Conservation (phyloP, 2,113 vertebrate species). For the Pontoporia blainvillei region DNA sequence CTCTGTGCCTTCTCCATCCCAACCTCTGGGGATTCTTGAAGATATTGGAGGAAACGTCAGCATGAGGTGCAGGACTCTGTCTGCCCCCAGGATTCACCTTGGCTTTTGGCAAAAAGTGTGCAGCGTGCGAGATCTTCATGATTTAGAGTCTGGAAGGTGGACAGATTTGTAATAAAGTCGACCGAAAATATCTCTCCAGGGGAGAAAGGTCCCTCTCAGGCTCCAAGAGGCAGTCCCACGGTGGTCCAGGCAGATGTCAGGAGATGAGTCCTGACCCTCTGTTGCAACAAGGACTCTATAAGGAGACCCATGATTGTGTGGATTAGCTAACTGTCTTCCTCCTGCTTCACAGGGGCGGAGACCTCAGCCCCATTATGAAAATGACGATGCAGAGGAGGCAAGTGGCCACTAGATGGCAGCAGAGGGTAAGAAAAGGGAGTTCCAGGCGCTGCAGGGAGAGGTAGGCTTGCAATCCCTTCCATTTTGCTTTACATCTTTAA, state of each 20-base stretch:
- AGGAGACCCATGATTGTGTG: neutral
- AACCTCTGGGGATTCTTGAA: neutral
- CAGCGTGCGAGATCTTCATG: neutral
- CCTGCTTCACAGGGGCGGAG: neutral
- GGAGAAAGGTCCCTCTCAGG: neutral
- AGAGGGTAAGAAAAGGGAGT: constrained; percentile 54
- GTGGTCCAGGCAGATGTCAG: neutral
- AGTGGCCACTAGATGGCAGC: constrained; percentile 63
- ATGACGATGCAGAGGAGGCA: neutral
- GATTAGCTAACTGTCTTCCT: neutral
- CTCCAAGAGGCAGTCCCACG: neutral
- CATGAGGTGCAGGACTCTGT: neutral
- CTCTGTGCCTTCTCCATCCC: neutral
- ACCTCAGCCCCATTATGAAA: neutral
- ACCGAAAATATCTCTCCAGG: neutral
- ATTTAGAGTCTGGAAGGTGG: neutral
- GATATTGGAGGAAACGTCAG: neutral
- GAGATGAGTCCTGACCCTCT: neutral
- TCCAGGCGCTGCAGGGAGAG: rapidly evolving
- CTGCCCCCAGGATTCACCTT: neutral
- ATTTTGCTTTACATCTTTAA: constrained; percentile 73
- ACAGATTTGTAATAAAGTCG: neutral
- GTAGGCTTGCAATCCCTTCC: constrained; percentile 12
- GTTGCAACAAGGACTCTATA: neutral
- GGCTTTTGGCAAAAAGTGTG: neutral